Base-by-base conservation (phyloP, 2,797 vertebrate genomes). In the Malurus leucopterus region DNA sequence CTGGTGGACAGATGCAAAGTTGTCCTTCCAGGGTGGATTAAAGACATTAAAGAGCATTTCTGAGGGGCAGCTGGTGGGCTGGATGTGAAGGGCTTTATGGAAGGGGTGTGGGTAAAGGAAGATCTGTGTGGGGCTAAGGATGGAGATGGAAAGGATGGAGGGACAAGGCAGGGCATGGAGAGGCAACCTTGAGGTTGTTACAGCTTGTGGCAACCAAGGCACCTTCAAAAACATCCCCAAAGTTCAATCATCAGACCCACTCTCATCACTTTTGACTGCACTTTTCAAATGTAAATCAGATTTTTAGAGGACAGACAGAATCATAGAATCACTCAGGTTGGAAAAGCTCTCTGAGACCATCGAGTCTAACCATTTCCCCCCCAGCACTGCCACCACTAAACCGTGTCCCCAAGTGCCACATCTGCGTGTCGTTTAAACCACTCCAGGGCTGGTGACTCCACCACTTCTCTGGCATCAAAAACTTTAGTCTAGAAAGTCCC, bases 1-100 rank as follows among this genome's bases (percentile, higher is more conserved):
- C 76, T 84, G 73, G 53, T 58, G 87, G 70, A 78, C 79, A 92
- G 73, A 91, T 91, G 87, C 53, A 93, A 74, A 69, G 7, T 67
- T 1, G 3, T 72, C 76, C 38, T 90, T 85, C 22, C 8, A 27
- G 67, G 78, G 30, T 64, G 44, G 63, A 54, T 85, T 80, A 86
- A 57, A 86, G 57, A 30, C 16, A 65, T 49, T 30, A 74, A 51
- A 72, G 61, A 73, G 26, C 8, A 11, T 16, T 89, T 77, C 62
- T 54, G 54, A 90, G 53, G 24, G 62, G 43, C 53, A 78, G 4
- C n/a, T n/a, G 30, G 22, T 38, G 74, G 51, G 64, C 30, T 84
- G 69, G 51, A 54, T 1, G 0, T 70, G 32, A n/a, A n/a, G n/a
- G n/a, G n/a, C n/a, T n/a, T n/a, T n/a, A n/a, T 57, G 59, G 73